Conservation (phyloP, 2,797 vertebrate species). For the Acestrorhynchus altus region DNA sequence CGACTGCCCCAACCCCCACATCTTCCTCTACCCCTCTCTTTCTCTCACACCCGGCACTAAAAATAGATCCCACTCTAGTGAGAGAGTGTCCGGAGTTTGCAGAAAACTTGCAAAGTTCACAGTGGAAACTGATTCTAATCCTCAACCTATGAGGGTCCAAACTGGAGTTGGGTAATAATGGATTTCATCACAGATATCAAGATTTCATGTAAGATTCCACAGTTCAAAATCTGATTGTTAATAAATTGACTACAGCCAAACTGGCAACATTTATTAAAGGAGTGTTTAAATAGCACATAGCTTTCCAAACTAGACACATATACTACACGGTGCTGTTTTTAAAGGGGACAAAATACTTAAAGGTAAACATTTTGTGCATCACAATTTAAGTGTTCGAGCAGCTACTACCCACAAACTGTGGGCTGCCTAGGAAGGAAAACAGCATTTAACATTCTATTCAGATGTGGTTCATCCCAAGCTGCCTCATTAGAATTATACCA, state of each 20-base stretch:
- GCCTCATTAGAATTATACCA: no score
- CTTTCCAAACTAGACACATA: neutral
- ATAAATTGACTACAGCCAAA: neutral
- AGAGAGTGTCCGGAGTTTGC: constrained; percentile 72
- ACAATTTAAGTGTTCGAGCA: no score
- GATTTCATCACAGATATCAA: neutral
- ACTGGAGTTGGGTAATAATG: neutral
- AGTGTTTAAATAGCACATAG: neutral
- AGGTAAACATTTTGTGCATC: no score
- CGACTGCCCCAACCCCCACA: constrained; percentile 53
- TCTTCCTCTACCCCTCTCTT: constrained; percentile 47
- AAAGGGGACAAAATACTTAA: no score
- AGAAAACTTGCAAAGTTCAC: constrained; percentile 68
- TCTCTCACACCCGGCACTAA: constrained; percentile 64
- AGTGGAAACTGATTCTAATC: constrained; percentile 64
- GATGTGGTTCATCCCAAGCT: no score
- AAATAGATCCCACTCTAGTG: constrained; percentile 75
- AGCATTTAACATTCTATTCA: no score
- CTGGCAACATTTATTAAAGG: neutral
- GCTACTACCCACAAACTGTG: no score
- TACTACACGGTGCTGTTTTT: no score
- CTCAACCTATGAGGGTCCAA: constrained; percentile 43
- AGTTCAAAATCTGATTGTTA: neutral
- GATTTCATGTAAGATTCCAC: neutral
- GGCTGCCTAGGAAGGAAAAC: no score